phyloP scores from a whole-genome alignment of 2,888 invertebrate species.

The Trilocha varians region DNA sequence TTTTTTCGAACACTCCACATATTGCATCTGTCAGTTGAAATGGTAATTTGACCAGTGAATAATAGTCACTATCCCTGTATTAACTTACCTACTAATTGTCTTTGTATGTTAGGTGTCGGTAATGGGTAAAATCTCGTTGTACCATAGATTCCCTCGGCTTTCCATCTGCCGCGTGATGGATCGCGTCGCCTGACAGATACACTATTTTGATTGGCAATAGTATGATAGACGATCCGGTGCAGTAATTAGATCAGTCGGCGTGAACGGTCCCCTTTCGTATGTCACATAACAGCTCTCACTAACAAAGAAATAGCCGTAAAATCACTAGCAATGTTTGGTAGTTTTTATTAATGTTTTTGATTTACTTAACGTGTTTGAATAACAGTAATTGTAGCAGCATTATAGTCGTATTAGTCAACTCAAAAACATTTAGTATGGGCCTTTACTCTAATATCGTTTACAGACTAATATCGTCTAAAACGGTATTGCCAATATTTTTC shows the following conservation, averaged over 20 bases:
- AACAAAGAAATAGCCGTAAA: constrained; percentile 30
- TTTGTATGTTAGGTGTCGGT: constrained; percentile 39
- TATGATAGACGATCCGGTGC: constrained; percentile 65
- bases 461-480: too few relatives aligned
- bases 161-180: constrained; percentile 57
- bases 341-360: constrained; percentile 15
- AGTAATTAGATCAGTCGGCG: constrained; percentile 60
- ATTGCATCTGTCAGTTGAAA: constrained; percentile 26
- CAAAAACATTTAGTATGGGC: too few relatives aligned
- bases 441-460: too few relatives aligned
- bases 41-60: constrained; percentile 12
- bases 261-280: constrained; percentile 56
- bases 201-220: constrained; percentile 74
- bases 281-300: constrained; percentile 41
- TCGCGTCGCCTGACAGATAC: constrained; percentile 67
- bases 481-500: too few relatives aligned
- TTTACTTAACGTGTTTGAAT: constrained; percentile 15
- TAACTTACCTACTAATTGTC: constrained; percentile 40
- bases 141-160: constrained; percentile 26
- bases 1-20: constrained; percentile 44
- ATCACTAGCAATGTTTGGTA: constrained; percentile 13
- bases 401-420: constrained; percentile 10
- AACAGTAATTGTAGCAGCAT: background rate
- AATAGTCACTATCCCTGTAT: constrained; percentile 6
- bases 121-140: constrained; percentile 34